These are phyloP conservation scores for Tolmerus cingulatus DNA, from an alignment of 2,888 invertebrate genomes.

Conservation along the genomic window DNA sequence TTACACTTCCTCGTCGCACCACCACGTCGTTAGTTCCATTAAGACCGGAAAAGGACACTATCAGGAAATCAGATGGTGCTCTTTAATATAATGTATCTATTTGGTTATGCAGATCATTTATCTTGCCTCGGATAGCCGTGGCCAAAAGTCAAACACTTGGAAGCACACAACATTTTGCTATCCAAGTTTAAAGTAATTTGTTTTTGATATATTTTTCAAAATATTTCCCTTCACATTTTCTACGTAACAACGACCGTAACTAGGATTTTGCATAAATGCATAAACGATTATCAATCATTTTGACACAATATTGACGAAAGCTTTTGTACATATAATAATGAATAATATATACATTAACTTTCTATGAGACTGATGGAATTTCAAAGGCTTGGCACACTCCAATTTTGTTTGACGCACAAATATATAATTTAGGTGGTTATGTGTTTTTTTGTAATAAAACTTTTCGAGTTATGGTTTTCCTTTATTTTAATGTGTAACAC, in stretches of 20 bases:
- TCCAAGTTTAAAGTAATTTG: background rate
- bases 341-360: too few species aligned
- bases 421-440: too few species aligned
- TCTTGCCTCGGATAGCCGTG: background rate
- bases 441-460: too few species aligned
- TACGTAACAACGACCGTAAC: background rate
- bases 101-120: background rate
- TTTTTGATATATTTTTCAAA: background rate
- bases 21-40: background rate
- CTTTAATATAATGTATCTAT: background rate
- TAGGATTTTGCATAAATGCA: background rate
- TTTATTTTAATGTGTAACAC: too few species aligned
- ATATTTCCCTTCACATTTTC: background rate
- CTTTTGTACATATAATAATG: too few species aligned
- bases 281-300: too few species aligned
- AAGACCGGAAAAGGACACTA: background rate
- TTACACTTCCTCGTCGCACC: background rate
- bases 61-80: background rate
- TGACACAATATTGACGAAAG: too few species aligned
- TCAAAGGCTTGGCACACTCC: too few species aligned
- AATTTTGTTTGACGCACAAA: too few species aligned
- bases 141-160: background rate
- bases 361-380: too few species aligned
- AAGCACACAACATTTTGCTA: background rate
- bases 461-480: too few species aligned